Evolutionary conservation across 2,113 vertebrate species (phyloP).

Genomic region (Otocyon megalotis): DNA sequence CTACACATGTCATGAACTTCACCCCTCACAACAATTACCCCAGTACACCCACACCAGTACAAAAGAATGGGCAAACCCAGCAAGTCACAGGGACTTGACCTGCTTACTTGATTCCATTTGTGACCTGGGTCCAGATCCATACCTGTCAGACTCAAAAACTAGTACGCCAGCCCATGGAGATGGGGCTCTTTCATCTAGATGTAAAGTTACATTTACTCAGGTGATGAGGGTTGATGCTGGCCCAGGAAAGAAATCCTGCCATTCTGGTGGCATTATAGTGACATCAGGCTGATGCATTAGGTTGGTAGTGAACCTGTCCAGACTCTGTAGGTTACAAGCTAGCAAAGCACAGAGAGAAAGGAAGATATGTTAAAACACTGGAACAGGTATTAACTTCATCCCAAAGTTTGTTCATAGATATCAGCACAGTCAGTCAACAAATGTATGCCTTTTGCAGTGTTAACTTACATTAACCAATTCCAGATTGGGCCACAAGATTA

Average conservation of each 20-base stretch:
- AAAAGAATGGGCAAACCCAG: neutral
- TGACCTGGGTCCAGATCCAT: neutral
- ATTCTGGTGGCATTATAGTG: neutral
- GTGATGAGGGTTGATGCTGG: neutral
- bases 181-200: neutral
- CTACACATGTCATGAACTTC: too few species aligned
- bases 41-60: neutral
- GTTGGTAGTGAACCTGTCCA: neutral
- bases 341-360: neutral
- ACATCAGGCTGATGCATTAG: neutral
- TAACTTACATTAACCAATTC: neutral
- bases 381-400: neutral
- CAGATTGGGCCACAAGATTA: neutral
- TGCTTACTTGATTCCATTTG: neutral
- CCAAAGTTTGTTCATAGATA: neutral
- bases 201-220: neutral
- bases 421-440: neutral
- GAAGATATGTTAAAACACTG: neutral
- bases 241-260: neutral
- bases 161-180: neutral
- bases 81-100: neutral
- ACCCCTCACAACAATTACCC: neutral
- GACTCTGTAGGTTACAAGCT: neutral
- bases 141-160: neutral
- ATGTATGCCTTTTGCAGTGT: neutral